Evolutionary conservation across 2,888 invertebrate genomes (phyloP), one percentile per base, ranked within the genome.

Genomic region (Dyspetes luteomarginatus): DNA sequence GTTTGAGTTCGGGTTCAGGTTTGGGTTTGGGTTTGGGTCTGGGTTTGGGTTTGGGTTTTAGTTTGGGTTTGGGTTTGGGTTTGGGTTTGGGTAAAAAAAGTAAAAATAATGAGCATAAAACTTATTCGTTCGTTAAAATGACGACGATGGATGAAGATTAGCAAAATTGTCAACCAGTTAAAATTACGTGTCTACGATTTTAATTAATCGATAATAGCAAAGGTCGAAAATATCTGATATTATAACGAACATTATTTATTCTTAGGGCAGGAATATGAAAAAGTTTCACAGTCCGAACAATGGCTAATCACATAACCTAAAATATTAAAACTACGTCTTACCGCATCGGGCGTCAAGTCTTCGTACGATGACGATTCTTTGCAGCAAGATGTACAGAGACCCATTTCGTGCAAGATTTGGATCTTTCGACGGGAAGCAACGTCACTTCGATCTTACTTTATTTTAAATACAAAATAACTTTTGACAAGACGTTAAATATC

Each of bases 321-420:
- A n/a, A n/a, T 17, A 30, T 43, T 19, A 56, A 22, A 80, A 82
- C 69, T 76, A 73, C 80, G 79, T 73, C 93, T 93, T 93, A 94
- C 94, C 88, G 92, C 91, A 89, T 94, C 94, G 78, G 94, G 94
- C 73, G 94, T 94, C 72, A 93, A 88, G 55, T 94, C 92, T 78
- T 94, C 94, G 48, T 89, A 89, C n/a, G 94, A 91, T 72, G 93
- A 92, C 71, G 94, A 93, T 82, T 93, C 93, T 88, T 89, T 93
- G 89, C 93, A 94, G 88, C 94, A 94, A 55, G 93, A 94, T 62
- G 91, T 90, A 78, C 94, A 92, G 65, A 94, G 86, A 17, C 84
- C 84, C 94, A 84, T 84, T 71, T 78, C 78, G 52, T 19, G 3
- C 22, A 52, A 52, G 24, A 48, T 17, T 48, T 48, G 15, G 17